A percentile compares a stretch with the other conserved stretches of the same genome.
Evolutionary conservation across 1,140 invertebrate genomes (phyloP).

Genomic region (Phymastichus coffea): DNA sequence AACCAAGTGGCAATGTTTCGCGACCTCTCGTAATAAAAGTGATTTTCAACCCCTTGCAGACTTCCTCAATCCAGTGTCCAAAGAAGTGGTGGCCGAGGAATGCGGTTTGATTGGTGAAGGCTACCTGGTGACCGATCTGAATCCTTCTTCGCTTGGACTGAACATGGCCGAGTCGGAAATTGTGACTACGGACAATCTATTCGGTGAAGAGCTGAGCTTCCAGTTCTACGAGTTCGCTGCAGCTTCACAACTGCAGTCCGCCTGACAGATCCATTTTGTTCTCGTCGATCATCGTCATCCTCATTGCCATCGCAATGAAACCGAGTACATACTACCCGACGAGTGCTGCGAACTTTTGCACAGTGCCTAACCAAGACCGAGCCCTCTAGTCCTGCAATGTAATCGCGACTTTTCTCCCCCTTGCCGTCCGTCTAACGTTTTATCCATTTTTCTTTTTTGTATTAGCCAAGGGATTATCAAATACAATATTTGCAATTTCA

Average conservation of each 20-base stretch:
- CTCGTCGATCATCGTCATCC: constrained; percentile 39
- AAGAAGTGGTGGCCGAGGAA: constrained; percentile 61
- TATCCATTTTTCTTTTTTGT: constrained; percentile 49
- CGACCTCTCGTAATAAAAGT: not conserved
- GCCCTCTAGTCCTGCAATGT: too few species aligned
- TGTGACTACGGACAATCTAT: constrained; percentile 55
- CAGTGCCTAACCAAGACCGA: too few species aligned
- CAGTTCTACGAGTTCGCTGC: constrained; percentile 57
- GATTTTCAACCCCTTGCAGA: constrained; percentile 45
- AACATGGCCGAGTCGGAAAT: constrained; percentile 58
- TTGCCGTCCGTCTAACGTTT: too few species aligned
- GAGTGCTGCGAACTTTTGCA: not conserved
- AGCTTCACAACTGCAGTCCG: constrained; percentile 51
- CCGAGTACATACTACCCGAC: not conserved
- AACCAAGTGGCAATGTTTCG: too few species aligned
- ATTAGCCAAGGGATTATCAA: constrained; percentile 44
- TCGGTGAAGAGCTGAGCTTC: constrained; percentile 60
- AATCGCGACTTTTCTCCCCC: too few species aligned
- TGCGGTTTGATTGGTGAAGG: constrained; percentile 58
- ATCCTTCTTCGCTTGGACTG: constrained; percentile 55
- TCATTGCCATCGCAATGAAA: constrained; percentile 33
- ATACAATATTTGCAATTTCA: constrained; percentile 51
- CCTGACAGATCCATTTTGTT: too few species aligned
- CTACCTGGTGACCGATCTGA: constrained; percentile 60
- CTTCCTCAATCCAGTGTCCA: constrained; percentile 62